Percentiles rank a stretch among this genome's conserved stretches.
These are phyloP conservation scores for Esox masquinongy DNA, from an alignment of 2,797 vertebrate species.

Conservation along the genomic window DNA sequence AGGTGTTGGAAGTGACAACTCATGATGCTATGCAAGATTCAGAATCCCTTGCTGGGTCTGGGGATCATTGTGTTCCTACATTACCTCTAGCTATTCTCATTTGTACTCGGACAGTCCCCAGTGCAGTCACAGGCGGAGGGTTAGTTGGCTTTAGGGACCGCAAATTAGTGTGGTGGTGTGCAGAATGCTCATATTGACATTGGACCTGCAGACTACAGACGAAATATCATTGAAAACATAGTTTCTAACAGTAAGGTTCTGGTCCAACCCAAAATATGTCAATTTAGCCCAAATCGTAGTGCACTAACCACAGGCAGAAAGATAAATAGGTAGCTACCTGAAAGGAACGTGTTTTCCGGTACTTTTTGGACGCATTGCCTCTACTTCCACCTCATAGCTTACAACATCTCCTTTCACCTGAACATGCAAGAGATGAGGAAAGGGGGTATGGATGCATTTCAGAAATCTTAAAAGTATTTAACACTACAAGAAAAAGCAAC, in stretches of 20 bases:
- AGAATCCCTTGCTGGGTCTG: background rate
- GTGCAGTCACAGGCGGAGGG: slow-evolving; percentile 58
- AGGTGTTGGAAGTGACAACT: background rate
- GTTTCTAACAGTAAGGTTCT: background rate
- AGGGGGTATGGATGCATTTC: background rate
- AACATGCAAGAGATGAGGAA: background rate
- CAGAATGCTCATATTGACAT: slow-evolving; percentile 55
- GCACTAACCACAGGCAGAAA: background rate
- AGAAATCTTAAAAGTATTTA: background rate
- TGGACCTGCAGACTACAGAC: slow-evolving; percentile 63
- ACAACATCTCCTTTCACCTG: slow-evolving; percentile 50
- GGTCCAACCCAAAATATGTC: background rate
- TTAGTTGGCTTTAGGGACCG: slow-evolving; percentile 48
- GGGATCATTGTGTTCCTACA: background rate
- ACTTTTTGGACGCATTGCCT: slow-evolving; percentile 26
- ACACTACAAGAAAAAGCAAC: background rate
- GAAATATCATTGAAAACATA: background rate
- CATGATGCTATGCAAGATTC: background rate
- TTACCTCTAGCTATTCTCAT: slow-evolving; percentile 74
- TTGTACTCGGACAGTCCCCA: slow-evolving; percentile 60
- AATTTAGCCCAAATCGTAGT: background rate
- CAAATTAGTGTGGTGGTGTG: slow-evolving; percentile 40
- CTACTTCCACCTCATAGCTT: slow-evolving; percentile 65
- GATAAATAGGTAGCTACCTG: slow-evolving; percentile 37
- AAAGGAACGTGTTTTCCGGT: slow-evolving; percentile 34